Base-by-base conservation (phyloP, 2,888 invertebrate genomes). In the Ophraella communa region DNA sequence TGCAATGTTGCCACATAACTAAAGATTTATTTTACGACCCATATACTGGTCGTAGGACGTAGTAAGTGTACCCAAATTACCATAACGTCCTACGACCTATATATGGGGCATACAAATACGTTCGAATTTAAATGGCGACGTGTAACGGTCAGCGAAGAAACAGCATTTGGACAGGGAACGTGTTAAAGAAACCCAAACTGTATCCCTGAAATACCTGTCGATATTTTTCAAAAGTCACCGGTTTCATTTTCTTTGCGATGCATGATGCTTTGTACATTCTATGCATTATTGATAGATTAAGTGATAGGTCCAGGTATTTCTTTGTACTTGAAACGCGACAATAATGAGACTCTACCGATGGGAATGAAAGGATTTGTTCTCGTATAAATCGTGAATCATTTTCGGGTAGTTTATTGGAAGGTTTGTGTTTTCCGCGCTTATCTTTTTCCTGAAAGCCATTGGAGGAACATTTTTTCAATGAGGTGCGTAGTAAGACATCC, bases 301-400 rank as follows among this genome's bases (percentile, higher is more conserved):
- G 44, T 23, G 62, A 60, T 11, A 66, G 20, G 47, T 72, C 70
- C 24, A 73, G 18, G 51, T 65, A 65, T 20, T 62, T 47, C 42
- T 53, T 62, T 17, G 14, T 49, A 55, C 39, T 56, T 1, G 33
- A 27, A 3, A 62, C 30, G 33, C 71, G 61, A 60, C 71, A 73
- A 55, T 75, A 74, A 55, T 73, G 73, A 2, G 74, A 73, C 53
- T 73, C 73, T n/a, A 74, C 60, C 8, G 70, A 61, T 39, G 73
- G 72, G 64, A 72, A 74, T n/a, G 63, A 57, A n/a, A 58, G 21
- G 61, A 67, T 69, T 23, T 69, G 69, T 7, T 70, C 63, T 27
- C 66, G 68, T 17, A 72, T 47, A 39, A 65, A 47, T 8, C 53
- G 10, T 44, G 69, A 69, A 20, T 44, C 51, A 64, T 61, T 4